These are phyloP conservation scores for Meiosimyza decipiens DNA, from an alignment of 2,888 invertebrate genomes.

Conservation along the genomic window DNA sequence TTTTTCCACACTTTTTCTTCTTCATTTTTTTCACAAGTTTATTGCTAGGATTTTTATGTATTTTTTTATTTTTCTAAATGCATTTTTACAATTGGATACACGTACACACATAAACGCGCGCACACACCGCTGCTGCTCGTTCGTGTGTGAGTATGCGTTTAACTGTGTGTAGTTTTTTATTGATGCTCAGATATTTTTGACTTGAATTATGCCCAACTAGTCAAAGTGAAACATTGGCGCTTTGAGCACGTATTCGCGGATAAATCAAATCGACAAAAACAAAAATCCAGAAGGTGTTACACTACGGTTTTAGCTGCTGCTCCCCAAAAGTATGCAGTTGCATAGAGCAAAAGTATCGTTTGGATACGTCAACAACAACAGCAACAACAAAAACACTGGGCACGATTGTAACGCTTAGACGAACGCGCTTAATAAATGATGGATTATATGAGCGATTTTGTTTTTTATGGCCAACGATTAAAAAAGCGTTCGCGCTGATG, in stretches of 20 bases:
- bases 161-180: constrained; percentile 57
- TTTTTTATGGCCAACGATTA: constrained; percentile 19
- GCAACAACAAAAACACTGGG: background rate
- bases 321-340: too few species aligned
- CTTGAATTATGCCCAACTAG: constrained; percentile 68
- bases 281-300: constrained; percentile 22
- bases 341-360: background rate
- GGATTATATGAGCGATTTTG: constrained; percentile 6
- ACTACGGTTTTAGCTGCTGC: background rate
- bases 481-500: constrained; percentile 17
- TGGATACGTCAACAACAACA: background rate
- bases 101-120: constrained; percentile 14
- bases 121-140: constrained; percentile 21
- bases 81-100: constrained; percentile 36
- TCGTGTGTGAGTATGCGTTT: constrained; percentile 40
- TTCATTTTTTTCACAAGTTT: background rate
- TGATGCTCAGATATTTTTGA: constrained; percentile 66
- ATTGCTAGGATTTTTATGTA: constrained; percentile 21
- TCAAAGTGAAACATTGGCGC: constrained; percentile 69
- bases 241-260: constrained; percentile 68
- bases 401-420: too few species aligned
- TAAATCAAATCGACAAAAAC: constrained; percentile 48
- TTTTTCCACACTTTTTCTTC: background rate
- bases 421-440: constrained; percentile 2
- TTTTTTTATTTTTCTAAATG: constrained; percentile 7